These are phyloP conservation scores for Phaenicophaeus curvirostris DNA, from an alignment of 2,797 vertebrate genomes.

Conservation along the genomic window DNA sequence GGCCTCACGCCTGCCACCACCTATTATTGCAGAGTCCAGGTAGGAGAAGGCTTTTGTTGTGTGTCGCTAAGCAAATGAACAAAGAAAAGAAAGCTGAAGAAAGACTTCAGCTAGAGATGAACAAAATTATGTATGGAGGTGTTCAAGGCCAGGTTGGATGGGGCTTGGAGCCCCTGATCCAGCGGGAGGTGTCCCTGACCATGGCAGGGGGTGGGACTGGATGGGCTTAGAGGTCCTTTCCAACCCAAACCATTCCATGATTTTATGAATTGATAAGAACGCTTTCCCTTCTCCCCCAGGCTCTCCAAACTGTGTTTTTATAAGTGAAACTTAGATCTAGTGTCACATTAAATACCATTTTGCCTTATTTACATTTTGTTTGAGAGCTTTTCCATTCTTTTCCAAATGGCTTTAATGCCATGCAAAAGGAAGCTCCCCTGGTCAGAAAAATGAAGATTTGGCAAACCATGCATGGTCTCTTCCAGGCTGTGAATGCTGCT, in stretches of 20 bases:
- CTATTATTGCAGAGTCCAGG: conserved; percentile 84
- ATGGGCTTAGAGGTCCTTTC: too few species aligned
- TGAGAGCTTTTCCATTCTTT: neutral
- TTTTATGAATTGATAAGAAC: neutral
- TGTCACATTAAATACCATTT: neutral
- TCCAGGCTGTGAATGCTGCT: conserved; percentile 78
- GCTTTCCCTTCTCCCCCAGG: neutral
- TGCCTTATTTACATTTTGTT: accelerated
- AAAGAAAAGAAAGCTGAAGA: neutral
- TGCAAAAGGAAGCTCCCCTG: neutral
- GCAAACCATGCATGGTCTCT: accelerated
- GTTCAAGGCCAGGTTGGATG: too few species aligned
- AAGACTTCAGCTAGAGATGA: neutral
- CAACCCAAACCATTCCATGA: too few species aligned
- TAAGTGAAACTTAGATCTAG: neutral
- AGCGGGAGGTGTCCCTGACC: too few species aligned
- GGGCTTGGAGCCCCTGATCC: too few species aligned
- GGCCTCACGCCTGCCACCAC: conserved; percentile 80
- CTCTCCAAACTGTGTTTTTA: neutral
- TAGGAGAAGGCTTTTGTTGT: conserved; percentile 7
- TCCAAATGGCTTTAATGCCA: neutral
- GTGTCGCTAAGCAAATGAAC: neutral
- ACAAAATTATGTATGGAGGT: neutral
- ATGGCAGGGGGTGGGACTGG: too few species aligned
- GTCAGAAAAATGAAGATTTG: accelerated